phyloP scores from a whole-genome alignment of 2,888 invertebrate genomes.

The Choristoneura rosaceana region DNA sequence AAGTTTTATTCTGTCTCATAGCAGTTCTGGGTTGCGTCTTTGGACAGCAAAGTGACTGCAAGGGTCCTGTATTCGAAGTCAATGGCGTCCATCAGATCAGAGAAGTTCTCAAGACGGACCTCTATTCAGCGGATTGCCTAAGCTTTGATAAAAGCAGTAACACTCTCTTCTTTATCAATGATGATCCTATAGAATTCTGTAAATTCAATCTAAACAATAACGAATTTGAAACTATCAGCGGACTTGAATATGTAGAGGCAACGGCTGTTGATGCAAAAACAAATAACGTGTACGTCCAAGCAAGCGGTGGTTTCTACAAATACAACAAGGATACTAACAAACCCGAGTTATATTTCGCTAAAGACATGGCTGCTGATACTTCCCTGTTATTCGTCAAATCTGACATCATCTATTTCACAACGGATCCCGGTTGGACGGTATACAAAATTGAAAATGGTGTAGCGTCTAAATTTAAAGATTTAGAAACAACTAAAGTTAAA shows the following conservation, averaged over 20 bases:
- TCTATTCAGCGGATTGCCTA: background rate
- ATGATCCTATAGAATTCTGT: no score
- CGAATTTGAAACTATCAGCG: background rate
- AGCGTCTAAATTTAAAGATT: background rate
- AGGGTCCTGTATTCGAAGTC: background rate
- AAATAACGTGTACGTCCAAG: background rate
- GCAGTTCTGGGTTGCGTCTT: background rate
- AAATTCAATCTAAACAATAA: background rate
- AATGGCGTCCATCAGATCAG: background rate
- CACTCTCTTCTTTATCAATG: no score
- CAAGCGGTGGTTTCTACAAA: background rate
- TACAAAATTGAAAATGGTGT: background rate
- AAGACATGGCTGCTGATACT: background rate
- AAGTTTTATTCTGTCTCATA: background rate
- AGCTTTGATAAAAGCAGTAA: background rate
- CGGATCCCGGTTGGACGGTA: no score
- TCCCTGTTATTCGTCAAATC: background rate
- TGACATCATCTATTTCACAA: background rate
- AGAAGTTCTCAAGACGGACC: background rate
- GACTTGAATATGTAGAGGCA: background rate
- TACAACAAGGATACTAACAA: background rate
- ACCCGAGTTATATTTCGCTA: background rate
- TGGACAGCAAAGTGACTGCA: background rate
- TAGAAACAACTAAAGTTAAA: background rate
- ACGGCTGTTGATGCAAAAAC: background rate